These are phyloP conservation scores for Encarsia formosa DNA, from an alignment of 2,888 invertebrate species.

Conservation along the genomic window DNA sequence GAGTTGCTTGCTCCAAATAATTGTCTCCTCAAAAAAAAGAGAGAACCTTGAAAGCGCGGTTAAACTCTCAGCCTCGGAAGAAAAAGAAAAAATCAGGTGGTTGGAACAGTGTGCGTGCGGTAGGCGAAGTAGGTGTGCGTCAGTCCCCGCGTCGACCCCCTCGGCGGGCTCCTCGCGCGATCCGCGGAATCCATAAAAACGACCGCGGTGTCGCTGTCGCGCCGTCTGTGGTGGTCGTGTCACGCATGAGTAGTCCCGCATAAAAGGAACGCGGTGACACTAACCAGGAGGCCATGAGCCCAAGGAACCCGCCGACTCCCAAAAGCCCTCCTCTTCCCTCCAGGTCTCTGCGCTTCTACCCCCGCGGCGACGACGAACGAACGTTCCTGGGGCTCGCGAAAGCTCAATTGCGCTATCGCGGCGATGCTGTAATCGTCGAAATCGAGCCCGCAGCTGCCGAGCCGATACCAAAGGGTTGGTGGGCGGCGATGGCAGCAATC, in stretches of 20 bases:
- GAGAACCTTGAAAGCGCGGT: too few relatives aligned
- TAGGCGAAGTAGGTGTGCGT: too few relatives aligned
- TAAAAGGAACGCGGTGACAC: slow-evolving; percentile 49
- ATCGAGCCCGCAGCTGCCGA: slow-evolving; percentile 13
- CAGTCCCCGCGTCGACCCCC: too few relatives aligned
- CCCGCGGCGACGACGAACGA: background rate
- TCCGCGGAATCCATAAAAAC: background rate
- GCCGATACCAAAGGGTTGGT: slow-evolving; percentile 45
- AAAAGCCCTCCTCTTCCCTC: background rate
- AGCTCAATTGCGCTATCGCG: too few relatives aligned
- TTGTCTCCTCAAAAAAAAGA: too few relatives aligned
- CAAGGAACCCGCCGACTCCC: slow-evolving; percentile 7
- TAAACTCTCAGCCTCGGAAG: too few relatives aligned
- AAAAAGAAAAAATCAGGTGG: too few relatives aligned
- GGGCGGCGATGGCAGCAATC: slow-evolving; percentile 48
- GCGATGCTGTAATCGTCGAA: slow-evolving; percentile 30
- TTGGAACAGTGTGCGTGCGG: too few relatives aligned
- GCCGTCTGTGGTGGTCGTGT: background rate
- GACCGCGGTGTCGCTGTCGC: background rate
- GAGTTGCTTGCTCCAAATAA: too few relatives aligned
- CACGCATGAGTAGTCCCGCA: slow-evolving; percentile 42
- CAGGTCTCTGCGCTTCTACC: background rate
- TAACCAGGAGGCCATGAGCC: slow-evolving; percentile 44
- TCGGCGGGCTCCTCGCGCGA: background rate
- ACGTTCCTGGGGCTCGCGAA: background rate